Percentiles rank a stretch among this genome's conserved stretches.
Conservation (phyloP, 2,888 invertebrate genomes). For the Chirona hameri region DNA sequence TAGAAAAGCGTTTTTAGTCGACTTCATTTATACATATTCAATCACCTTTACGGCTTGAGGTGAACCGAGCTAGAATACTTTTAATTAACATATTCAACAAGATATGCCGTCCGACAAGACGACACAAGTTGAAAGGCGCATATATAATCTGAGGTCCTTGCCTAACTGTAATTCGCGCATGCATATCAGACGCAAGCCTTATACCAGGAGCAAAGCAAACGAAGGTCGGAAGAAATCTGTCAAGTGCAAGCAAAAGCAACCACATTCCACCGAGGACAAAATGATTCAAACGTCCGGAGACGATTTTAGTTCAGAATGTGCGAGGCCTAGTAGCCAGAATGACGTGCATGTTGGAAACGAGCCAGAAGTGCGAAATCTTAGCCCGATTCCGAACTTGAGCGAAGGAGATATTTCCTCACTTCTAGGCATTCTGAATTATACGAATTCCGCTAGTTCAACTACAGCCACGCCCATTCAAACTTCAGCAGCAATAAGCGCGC, state of each 20-base stretch:
- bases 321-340: not conserved
- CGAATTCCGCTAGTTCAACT: not conserved
- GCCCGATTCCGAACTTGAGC: not conserved
- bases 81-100: no score
- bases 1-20: no score
- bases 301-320: not conserved
- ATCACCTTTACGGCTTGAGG: no score
- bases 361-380: not conserved
- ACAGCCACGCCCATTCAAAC: not conserved
- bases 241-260: not conserved
- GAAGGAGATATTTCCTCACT: not conserved
- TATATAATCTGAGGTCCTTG: not conserved
- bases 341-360: not conserved
- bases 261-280: not conserved
- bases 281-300: not conserved
- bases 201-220: not conserved
- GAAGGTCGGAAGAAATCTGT: not conserved
- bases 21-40: no score
- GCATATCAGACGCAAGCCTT: not conserved
- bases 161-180: not conserved
- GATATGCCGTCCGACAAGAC: no score
- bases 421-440: not conserved
- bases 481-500: not conserved
- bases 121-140: not conserved
- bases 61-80: no score